Evolutionary conservation across 2,888 invertebrate genomes (phyloP), one percentile per base, ranked within the genome.

Genomic region (Heterodera filipjevi): DNA sequence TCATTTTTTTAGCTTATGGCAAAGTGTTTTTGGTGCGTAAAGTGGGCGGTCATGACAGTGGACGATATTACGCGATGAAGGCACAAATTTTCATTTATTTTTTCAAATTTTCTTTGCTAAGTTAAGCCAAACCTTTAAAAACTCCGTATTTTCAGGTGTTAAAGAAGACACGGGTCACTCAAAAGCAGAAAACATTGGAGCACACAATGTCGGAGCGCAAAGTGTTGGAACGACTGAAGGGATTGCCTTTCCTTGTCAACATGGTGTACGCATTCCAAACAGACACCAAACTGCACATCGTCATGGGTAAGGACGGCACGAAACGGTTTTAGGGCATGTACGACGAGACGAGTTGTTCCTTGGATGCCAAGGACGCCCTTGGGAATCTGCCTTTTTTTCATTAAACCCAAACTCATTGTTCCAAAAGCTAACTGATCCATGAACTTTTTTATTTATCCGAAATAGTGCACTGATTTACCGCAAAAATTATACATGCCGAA

Each of bases 191-290:
- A 91, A 95, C 95, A 79, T 94, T 95, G 19, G 98, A 98, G 90
- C 98, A 98, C 91, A 97, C 96, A 46, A 93, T 94, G 92, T 96
- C 96, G 77, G 97, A 98, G 91, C 92, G 97, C 77, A 95, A 96
- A 92, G 96, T 98, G 80, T 92, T 98, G 85, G 97, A 97, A 91
- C 94, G 95, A 76, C 95, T 98, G 81, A 92, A 96, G 84, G 94
- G 95, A 90, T 94, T 95, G 89, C 97, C 97, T 76, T 98, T 97
- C 91, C 93, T 98, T 84, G 96, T 97, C 86, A 96, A 95, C 64
- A 92, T 98, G 84, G 95, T 96, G 91, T 98, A 98, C 91, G 98
- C 98, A 90, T 98, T 98, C 92, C 97, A 98, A 91, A 96, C 96
- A 14, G 95, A 96, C 89, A 93, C 95, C 77, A 97, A 96, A 91